Percentiles rank a stretch among this genome's conserved stretches.
Conservation (phyloP, 2,888 invertebrate species). For the Teleiodes luculella region DNA sequence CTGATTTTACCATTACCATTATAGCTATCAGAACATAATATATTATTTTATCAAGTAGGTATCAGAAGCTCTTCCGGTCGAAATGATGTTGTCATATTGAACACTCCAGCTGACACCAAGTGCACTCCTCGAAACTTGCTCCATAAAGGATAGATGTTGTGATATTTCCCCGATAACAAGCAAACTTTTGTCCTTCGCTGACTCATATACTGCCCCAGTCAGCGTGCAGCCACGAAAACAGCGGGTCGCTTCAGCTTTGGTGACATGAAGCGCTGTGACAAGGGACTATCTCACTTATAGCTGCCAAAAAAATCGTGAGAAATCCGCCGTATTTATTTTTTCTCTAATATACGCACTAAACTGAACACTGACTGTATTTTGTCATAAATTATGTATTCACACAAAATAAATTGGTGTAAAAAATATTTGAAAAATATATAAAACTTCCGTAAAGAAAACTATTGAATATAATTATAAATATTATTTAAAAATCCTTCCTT, state of each 20-base stretch:
- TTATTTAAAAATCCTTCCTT: too few species aligned
- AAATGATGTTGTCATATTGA: slow-evolving; percentile 33
- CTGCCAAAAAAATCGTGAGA: slow-evolving; percentile 25
- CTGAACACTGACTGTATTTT: too few species aligned
- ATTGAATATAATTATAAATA: too few species aligned
- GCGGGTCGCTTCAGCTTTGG: not conserved
- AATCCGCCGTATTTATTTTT: too few species aligned
- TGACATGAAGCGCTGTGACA: slow-evolving; percentile 16
- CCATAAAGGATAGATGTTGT: slow-evolving; percentile 62
- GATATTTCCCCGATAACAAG: slow-evolving; percentile 72
- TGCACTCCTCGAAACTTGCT: slow-evolving; percentile 58
- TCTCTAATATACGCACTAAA: too few species aligned
- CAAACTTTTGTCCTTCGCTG: slow-evolving; percentile 55
- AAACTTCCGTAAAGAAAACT: too few species aligned
- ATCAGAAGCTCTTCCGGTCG: not conserved
- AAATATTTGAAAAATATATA: too few species aligned
- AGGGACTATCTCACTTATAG: too few species aligned
- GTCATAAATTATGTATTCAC: too few species aligned
- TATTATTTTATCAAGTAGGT: not conserved
- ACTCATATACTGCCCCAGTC: slow-evolving; percentile 13
- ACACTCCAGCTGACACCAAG: slow-evolving; percentile 29
- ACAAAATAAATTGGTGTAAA: too few species aligned
- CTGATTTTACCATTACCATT: not conserved
- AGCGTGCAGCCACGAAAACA: not conserved
- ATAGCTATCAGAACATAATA: not conserved